These are phyloP conservation scores for Sphaerodactylus townsendi DNA, from an alignment of 2,113 vertebrate species.

Conservation along the genomic window DNA sequence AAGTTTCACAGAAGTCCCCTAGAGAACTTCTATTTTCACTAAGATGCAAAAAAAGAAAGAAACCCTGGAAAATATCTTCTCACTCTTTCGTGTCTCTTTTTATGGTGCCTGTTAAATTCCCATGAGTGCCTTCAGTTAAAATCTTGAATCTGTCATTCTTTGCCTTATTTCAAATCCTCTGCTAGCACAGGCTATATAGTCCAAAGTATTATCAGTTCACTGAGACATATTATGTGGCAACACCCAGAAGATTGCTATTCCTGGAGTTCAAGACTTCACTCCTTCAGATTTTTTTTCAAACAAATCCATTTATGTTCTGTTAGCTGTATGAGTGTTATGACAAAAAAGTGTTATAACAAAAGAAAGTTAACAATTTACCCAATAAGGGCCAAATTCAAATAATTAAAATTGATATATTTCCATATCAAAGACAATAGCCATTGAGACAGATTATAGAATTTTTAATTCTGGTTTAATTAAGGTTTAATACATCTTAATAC, in stretches of 20 bases:
- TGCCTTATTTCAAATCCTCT: constrained; percentile 49
- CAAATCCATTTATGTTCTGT: background rate
- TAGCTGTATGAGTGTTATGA: background rate
- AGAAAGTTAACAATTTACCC: constrained; percentile 46
- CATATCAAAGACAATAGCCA: constrained; percentile 10
- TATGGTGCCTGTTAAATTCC: constrained; percentile 44
- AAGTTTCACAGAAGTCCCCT: constrained; percentile 64
- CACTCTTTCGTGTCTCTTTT: constrained; percentile 55
- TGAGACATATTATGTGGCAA: constrained; percentile 28
- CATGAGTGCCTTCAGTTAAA: constrained; percentile 63
- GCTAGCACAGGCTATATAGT: constrained; percentile 34
- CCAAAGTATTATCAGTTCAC: constrained; percentile 54
- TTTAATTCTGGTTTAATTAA: no score
- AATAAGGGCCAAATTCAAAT: constrained; percentile 19
- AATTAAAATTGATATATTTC: background rate
- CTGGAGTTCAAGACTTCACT: constrained; percentile 8
- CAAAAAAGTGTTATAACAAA: no score
- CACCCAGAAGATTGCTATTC: constrained; percentile 27
- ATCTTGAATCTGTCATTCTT: constrained; percentile 54
- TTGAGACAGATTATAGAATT: background rate
- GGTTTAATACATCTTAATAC: no score
- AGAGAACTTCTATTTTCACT: constrained; percentile 63
- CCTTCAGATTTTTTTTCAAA: constrained; percentile 1
- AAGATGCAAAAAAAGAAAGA: constrained; percentile 46
- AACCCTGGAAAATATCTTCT: constrained; percentile 64